phyloP scores from a whole-genome alignment of 2,888 invertebrate species.

The Tenodera sinensis region DNA sequence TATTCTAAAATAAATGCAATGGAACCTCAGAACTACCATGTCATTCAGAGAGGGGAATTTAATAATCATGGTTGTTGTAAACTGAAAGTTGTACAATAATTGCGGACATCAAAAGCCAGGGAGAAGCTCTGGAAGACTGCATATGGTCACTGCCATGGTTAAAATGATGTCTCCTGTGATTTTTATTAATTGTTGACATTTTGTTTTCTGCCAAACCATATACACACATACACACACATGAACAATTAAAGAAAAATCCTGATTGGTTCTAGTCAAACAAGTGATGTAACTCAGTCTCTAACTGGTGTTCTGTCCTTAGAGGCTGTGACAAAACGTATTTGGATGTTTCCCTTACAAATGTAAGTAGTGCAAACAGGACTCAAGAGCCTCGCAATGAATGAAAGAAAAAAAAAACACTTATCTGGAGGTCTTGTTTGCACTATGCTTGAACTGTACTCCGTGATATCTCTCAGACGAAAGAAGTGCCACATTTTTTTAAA shows the following conservation, averaged over 20 bases:
- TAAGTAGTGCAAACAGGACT: slow-evolving; percentile 35
- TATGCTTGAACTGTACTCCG: slow-evolving; percentile 38
- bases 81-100: slow-evolving; percentile 9
- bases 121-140: slow-evolving; percentile 21
- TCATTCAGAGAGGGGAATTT: slow-evolving; percentile 4
- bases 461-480: slow-evolving; percentile 47
- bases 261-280: slow-evolving; percentile 36
- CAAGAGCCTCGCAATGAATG: slow-evolving; percentile 33
- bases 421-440: slow-evolving; percentile 34
- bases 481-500: slow-evolving; percentile 45
- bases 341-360: slow-evolving; percentile 33
- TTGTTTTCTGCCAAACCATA: slow-evolving; percentile 28
- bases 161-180: slow-evolving; percentile 25
- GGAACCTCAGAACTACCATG: neutral
- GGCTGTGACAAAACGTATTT: slow-evolving; percentile 36
- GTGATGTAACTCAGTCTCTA: slow-evolving; percentile 36
- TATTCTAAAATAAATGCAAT: slow-evolving; percentile 25
- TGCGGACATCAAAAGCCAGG: slow-evolving; percentile 11
- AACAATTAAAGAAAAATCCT: slow-evolving; percentile 20
- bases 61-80: slow-evolving; percentile 6
- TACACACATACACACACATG: slow-evolving; percentile 3
- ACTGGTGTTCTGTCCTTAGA: slow-evolving; percentile 36
- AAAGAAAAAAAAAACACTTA: slow-evolving; percentile 6
- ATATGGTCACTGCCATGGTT: slow-evolving; percentile 26
- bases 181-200: slow-evolving; percentile 21